Percentiles rank a stretch among this genome's conserved stretches.
These are phyloP conservation scores for Hormiphora californensis DNA, from an alignment of 37 sponge, comb jelly and placozoan species.

Conservation along the genomic window DNA sequence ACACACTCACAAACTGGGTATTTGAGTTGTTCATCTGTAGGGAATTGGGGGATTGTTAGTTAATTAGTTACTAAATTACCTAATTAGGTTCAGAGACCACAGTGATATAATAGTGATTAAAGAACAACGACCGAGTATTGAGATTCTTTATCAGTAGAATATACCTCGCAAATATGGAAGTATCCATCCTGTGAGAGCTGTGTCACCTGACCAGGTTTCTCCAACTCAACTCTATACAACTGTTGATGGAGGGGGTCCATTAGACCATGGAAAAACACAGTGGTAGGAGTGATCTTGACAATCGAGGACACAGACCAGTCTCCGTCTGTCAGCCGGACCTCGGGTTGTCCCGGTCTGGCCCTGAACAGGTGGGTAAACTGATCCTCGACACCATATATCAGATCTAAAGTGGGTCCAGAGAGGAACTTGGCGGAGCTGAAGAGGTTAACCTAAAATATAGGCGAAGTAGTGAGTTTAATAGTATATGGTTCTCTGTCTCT, in stretches of 20 bases:
- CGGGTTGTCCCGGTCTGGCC: background rate
- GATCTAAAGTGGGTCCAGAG: no score
- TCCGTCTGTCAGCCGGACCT: constrained; percentile 24
- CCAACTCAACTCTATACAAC: background rate
- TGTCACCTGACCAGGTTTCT: background rate
- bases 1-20: constrained; percentile 37
- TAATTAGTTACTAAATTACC: no score
- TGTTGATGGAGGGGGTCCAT: constrained; percentile 31
- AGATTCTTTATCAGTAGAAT: no score
- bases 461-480: no score
- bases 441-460: no score
- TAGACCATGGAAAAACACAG: constrained; percentile 40
- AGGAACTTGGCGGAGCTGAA: no score
- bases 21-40: background rate
- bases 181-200: constrained; percentile 24
- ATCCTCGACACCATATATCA: no score
- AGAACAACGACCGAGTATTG: no score
- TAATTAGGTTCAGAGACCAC: no score
- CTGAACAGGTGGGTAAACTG: constrained; percentile 8
- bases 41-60: no score
- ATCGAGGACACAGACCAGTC: constrained; percentile 34
- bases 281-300: background rate
- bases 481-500: no score
- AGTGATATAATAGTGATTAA: no score
- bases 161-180: constrained; percentile 44